Percentiles rank a stretch among this genome's conserved stretches.
Evolutionary conservation across 1,140 invertebrate species (phyloP).

Genomic region (Drosophila truncata): DNA sequence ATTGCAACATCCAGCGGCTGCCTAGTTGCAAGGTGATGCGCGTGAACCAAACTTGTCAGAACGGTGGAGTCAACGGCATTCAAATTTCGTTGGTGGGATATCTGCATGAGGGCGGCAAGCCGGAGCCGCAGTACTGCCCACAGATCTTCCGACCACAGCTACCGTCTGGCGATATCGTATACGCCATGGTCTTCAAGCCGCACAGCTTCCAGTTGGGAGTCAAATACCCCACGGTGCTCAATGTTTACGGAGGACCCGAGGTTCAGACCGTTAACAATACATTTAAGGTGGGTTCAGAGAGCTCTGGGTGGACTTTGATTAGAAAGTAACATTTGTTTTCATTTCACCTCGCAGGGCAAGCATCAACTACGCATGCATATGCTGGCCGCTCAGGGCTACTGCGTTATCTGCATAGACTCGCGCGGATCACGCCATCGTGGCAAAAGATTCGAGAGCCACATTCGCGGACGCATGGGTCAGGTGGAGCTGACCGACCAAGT

Average conservation of each 20-base stretch:
- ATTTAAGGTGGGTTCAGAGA: constrained; percentile 90
- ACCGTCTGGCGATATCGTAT: constrained; percentile 91
- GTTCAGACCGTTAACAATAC: constrained; percentile 98
- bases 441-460: constrained; percentile 95
- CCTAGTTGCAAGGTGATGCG: constrained; percentile 93
- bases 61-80: constrained; percentile 87
- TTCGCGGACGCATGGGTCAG: constrained; percentile 95
- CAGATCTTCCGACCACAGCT: constrained; percentile 91
- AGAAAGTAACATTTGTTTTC: not conserved
- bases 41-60: constrained; percentile 87
- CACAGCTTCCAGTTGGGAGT: constrained; percentile 90
- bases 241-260: constrained; percentile 99
- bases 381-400: constrained; percentile 97
- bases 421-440: constrained; percentile 96
- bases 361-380: constrained; percentile 97
- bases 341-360: constrained; percentile 88
- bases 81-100: constrained; percentile 89
- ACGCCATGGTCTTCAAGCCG: constrained; percentile 97
- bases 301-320: not conserved
- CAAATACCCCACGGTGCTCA: constrained; percentile 97
- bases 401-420: constrained; percentile 97
- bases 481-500: constrained; percentile 98
- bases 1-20: constrained; percentile 93
- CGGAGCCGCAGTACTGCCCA: constrained; percentile 89
- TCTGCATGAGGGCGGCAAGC: constrained; percentile 88